These are phyloP conservation scores for Noctua pronuba DNA, from an alignment of 2,888 invertebrate species.

Conservation along the genomic window DNA sequence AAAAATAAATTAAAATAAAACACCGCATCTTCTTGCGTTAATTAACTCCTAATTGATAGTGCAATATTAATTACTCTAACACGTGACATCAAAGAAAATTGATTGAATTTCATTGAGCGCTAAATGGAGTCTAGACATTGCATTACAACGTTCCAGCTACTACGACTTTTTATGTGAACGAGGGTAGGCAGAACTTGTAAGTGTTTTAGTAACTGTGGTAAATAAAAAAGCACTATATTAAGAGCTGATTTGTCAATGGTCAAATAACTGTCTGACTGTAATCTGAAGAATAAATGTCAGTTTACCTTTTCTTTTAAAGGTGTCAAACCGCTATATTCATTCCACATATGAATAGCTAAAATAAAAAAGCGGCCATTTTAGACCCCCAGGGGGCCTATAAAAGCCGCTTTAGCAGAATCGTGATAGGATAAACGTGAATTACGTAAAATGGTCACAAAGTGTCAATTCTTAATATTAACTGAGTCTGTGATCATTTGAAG, in stretches of 20 bases:
- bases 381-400: no score
- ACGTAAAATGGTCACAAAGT: no score
- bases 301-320: no score
- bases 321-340: no score
- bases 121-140: conserved; percentile 41
- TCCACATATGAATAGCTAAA: no score
- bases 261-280: background rate
- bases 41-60: background rate
- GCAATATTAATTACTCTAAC: conserved; percentile 47
- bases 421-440: no score
- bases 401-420: no score
- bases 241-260: background rate
- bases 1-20: no score
- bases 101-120: conserved; percentile 30
- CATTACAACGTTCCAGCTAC: conserved; percentile 12
- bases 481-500: no score
- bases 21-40: no score
- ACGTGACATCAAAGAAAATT: conserved; percentile 47
- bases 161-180: background rate
- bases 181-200: background rate
- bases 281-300: background rate
- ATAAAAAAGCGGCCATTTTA: no score
- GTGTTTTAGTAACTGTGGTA: background rate
- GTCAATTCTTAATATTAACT: no score
- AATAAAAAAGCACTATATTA: background rate